Evolutionary conservation across 2,888 invertebrate genomes (phyloP).

Genomic region (Heliconius sara): DNA sequence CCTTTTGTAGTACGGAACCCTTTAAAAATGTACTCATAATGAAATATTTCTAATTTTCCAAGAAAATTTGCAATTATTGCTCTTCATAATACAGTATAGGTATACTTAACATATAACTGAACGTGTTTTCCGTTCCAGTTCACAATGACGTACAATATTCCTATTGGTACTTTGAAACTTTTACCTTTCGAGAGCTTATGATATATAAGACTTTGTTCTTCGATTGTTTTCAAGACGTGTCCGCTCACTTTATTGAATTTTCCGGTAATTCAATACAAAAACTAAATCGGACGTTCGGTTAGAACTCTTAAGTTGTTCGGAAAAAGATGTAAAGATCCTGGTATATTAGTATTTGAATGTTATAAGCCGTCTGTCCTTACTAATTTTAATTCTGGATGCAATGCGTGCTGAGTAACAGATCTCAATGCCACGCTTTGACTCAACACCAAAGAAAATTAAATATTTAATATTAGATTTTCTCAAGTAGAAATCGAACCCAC

Average conservation of each 20-base stretch:
- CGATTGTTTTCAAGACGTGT: slow-evolving; percentile 38
- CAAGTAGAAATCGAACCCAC: no score
- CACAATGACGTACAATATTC: slow-evolving; percentile 32
- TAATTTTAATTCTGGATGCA: no score
- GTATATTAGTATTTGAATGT: background rate
- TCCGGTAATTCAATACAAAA: background rate
- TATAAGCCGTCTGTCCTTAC: no score
- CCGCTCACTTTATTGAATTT: slow-evolving; percentile 37
- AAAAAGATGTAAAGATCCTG: background rate
- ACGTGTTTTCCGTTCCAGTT: slow-evolving; percentile 16
- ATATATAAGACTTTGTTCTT: slow-evolving; percentile 33
- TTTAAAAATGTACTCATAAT: no score
- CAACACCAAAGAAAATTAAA: no score
- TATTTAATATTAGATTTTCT: no score
- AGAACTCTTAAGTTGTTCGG: background rate
- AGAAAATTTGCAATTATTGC: no score
- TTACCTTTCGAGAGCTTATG: slow-evolving; percentile 31
- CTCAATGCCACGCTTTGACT: no score
- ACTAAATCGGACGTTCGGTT: slow-evolving; percentile 14
- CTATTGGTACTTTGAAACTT: slow-evolving; percentile 29
- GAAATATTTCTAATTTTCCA: no score
- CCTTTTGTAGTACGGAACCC: no score
- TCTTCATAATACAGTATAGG: background rate
- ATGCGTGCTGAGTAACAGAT: no score
- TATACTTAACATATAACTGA: background rate